Conservation (phyloP, 2,888 invertebrate species). For the Eristalinus sepulchralis region DNA sequence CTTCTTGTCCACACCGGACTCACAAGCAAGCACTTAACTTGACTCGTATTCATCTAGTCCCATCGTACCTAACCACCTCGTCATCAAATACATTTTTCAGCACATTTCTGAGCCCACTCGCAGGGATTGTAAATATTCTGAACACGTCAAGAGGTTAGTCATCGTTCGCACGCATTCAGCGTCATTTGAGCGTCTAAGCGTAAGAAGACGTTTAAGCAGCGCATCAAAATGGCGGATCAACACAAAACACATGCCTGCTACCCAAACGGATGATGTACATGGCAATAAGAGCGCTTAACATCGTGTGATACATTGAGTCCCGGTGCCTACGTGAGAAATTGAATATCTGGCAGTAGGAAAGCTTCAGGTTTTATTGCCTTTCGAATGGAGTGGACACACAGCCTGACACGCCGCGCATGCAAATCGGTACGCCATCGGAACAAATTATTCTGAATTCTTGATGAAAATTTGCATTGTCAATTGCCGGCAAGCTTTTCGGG, state of each 20-base stretch:
- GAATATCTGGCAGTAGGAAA: neutral
- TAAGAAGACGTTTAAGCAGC: neutral
- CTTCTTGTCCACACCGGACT: too few relatives aligned
- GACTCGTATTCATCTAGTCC: neutral
- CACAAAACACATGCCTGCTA: neutral
- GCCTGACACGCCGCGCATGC: neutral
- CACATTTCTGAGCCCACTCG: neutral
- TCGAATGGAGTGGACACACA: neutral
- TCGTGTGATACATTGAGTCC: neutral
- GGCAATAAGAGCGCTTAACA: neutral
- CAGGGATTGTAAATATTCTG: neutral
- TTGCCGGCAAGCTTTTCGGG: neutral
- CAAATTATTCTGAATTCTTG: neutral
- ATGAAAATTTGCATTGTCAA: neutral
- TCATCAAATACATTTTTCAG: neutral
- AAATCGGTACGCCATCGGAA: neutral
- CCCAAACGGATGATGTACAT: neutral
- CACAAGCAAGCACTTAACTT: too few relatives aligned
- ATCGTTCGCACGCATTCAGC: neutral
- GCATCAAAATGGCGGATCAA: neutral
- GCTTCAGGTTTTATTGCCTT: neutral
- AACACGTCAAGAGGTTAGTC: neutral
- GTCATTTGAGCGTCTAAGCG: neutral
- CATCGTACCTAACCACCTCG: neutral
- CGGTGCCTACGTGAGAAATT: neutral